These are phyloP conservation scores for Nannoperca obscura DNA, from an alignment of 2,797 vertebrate genomes.

Conservation along the genomic window DNA sequence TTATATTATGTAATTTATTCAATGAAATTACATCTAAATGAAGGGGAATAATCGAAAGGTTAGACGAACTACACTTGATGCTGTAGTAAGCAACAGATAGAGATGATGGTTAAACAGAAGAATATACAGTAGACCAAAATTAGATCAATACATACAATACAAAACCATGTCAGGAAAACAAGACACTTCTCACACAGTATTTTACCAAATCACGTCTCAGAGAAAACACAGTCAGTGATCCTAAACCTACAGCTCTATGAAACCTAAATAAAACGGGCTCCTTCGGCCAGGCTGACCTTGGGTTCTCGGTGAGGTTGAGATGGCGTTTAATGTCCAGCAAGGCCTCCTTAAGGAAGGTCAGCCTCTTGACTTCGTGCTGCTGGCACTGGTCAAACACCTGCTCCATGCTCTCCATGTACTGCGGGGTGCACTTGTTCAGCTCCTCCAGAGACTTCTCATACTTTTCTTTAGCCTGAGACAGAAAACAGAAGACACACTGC, in stretches of 20 bases:
- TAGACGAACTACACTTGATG: no score
- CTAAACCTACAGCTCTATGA: background rate
- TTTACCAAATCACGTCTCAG: background rate
- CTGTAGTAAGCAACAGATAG: background rate
- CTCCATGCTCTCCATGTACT: constrained; percentile 98
- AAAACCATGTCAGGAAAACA: background rate
- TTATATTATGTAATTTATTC: background rate
- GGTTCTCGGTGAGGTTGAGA: constrained; percentile 95
- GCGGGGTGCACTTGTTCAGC: constrained; percentile 92
- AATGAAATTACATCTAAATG: background rate
- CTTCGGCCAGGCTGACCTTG: constrained; percentile 84
- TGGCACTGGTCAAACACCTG: constrained; percentile 98
- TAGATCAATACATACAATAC: background rate
- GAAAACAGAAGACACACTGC: constrained; percentile 12
- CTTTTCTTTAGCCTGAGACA: constrained; percentile 93
- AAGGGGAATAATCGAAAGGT: background rate
- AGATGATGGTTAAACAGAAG: background rate
- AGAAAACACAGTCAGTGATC: background rate
- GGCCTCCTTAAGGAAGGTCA: constrained; percentile 96
- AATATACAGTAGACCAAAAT: background rate
- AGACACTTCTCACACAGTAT: background rate
- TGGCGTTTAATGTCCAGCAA: constrained; percentile 97
- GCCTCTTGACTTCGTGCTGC: constrained; percentile 96
- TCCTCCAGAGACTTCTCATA: constrained; percentile 97
- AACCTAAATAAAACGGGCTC: background rate